Evolutionary conservation across 2,113 vertebrate genomes (phyloP).

Genomic region (Oncorhynchus nerka): DNA sequence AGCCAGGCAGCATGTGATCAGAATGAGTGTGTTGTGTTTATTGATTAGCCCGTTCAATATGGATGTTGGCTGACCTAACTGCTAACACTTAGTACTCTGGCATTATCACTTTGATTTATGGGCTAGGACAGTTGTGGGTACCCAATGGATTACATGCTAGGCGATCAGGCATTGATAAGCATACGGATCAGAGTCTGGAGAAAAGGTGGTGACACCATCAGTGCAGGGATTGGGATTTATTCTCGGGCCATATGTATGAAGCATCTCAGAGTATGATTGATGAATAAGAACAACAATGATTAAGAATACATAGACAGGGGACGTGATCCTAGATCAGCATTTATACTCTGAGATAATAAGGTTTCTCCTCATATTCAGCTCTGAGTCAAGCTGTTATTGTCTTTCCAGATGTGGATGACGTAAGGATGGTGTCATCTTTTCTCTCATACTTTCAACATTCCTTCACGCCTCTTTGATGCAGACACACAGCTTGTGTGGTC

Average conservation of each 20-base stretch:
- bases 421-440: background rate
- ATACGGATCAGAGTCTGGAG: background rate
- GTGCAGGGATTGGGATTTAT: background rate
- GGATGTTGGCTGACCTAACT: constrained; percentile 20
- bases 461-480: background rate
- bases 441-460: background rate
- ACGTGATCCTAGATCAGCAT: no score
- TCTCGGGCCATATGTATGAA: background rate
- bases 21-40: constrained; percentile 47
- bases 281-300: no score
- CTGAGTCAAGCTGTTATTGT: background rate
- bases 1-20: background rate
- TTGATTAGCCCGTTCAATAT: constrained; percentile 46
- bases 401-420: background rate
- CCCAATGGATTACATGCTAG: background rate
- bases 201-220: background rate
- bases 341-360: no score
- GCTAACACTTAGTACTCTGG: constrained; percentile 23
- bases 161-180: background rate
- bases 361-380: no score
- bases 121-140: background rate
- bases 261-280: no score
- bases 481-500: background rate
- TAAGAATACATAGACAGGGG: no score
- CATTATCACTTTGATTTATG: background rate